These are phyloP conservation scores for Gnatocerus cornutus DNA, from an alignment of 2,888 invertebrate species.

Conservation along the genomic window DNA sequence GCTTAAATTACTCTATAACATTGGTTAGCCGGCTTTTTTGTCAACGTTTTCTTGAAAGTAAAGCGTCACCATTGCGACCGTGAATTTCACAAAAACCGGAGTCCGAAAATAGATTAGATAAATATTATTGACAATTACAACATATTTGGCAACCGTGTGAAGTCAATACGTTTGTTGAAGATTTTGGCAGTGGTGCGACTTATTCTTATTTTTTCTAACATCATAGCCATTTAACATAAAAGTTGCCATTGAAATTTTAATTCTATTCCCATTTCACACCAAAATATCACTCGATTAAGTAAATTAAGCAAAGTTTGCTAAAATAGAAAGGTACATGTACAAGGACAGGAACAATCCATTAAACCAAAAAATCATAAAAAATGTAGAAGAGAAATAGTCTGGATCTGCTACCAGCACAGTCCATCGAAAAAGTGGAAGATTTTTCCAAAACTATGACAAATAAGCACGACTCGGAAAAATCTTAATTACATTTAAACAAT, in stretches of 20 bases:
- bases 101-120: conserved; percentile 17
- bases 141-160: conserved; percentile 38
- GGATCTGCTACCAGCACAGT: conserved; percentile 63
- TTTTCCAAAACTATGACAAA: conserved; percentile 49
- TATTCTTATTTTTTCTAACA: conserved; percentile 11
- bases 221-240: conserved; percentile 9
- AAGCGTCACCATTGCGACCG: conserved; percentile 16
- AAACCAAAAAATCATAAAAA: conserved; percentile 29
- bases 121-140: conserved; percentile 19
- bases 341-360: conserved; percentile 47
- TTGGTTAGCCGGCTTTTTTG: conserved; percentile 44
- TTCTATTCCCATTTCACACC: conserved; percentile 18
- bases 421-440: conserved; percentile 34
- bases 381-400: conserved; percentile 30
- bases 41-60: conserved; percentile 35
- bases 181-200: conserved; percentile 44
- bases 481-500: conserved; percentile 51
- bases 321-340: conserved; percentile 41
- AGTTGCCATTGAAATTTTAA: conserved; percentile 29
- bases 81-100: conserved; percentile 23
- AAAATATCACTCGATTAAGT: conserved; percentile 13
- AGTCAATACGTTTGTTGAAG: conserved; percentile 9
- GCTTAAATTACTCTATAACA: conserved; percentile 54
- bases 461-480: conserved; percentile 49
- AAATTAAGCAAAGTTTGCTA: conserved; percentile 50